A percentile compares a stretch with the other conserved stretches of the same genome.
phyloP scores from a whole-genome alignment of 2,797 vertebrate species.

The Psittacula echo region DNA sequence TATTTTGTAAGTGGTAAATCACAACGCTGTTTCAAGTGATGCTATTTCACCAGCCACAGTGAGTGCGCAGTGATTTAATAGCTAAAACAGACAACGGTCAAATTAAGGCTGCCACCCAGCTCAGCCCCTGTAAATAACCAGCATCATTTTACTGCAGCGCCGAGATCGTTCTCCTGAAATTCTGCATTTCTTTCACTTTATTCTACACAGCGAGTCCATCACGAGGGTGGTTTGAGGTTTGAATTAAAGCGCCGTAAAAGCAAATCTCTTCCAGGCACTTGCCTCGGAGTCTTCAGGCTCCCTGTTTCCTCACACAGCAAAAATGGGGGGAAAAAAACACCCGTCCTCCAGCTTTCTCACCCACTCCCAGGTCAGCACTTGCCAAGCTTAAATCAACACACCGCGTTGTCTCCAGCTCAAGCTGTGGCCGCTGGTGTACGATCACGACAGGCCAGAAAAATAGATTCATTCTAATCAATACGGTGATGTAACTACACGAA shows the following conservation, averaged over 20 bases:
- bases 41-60: neutral
- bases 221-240: accelerated
- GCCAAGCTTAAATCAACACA: neutral
- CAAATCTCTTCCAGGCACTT: neutral
- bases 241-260: neutral
- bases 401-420: neutral
- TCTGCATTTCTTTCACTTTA: neutral
- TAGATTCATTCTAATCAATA: neutral
- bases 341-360: neutral
- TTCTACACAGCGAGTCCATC: neutral
- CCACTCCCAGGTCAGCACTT: neutral
- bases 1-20: neutral
- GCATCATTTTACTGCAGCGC: neutral
- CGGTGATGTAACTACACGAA: accelerated
- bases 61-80: neutral
- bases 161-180: neutral
- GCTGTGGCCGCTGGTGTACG: neutral
- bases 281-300: neutral
- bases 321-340: accelerated
- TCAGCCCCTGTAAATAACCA: neutral
- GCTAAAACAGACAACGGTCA: neutral
- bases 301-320: neutral
- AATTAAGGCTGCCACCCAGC: neutral
- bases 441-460: neutral
- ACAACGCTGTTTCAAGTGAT: neutral